A percentile compares a stretch with the other conserved stretches of the same genome.
These are phyloP conservation scores for Tetramorium alpestre DNA, from an alignment of 1,140 invertebrate species.

Conservation along the genomic window DNA sequence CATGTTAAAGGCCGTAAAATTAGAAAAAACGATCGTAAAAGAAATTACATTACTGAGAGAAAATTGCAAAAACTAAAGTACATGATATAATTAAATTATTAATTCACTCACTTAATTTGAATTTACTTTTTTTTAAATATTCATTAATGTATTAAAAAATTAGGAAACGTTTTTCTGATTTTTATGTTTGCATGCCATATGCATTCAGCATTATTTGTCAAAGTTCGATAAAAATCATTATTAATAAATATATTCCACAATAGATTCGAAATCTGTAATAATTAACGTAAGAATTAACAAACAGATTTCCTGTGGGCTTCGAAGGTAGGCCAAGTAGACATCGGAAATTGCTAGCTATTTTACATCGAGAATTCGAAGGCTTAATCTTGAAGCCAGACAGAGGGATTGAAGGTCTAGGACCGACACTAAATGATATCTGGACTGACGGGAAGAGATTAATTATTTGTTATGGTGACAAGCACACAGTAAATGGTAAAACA, in stretches of 20 bases:
- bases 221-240: background rate
- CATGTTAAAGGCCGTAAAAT: background rate
- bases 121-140: background rate
- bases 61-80: background rate
- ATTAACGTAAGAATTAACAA: constrained; percentile 1
- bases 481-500: constrained; percentile 85
- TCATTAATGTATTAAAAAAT: background rate
- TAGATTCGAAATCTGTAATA: background rate
- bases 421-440: constrained; percentile 89
- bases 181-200: background rate
- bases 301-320: constrained; percentile 90
- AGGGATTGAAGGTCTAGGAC: constrained; percentile 84
- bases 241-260: constrained; percentile 3
- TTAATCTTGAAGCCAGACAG: constrained; percentile 85
- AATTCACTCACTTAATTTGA: background rate
- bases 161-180: background rate
- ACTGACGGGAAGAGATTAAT: constrained; percentile 87
- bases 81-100: background rate
- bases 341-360: constrained; percentile 86
- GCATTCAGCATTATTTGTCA: background rate
- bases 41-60: background rate
- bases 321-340: constrained; percentile 87
- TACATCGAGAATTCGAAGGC: constrained; percentile 88
- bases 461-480: constrained; percentile 88
- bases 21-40: background rate